Evolutionary conservation across 2,888 invertebrate species (phyloP).

Genomic region (Nephrotoma guestfalica): DNA sequence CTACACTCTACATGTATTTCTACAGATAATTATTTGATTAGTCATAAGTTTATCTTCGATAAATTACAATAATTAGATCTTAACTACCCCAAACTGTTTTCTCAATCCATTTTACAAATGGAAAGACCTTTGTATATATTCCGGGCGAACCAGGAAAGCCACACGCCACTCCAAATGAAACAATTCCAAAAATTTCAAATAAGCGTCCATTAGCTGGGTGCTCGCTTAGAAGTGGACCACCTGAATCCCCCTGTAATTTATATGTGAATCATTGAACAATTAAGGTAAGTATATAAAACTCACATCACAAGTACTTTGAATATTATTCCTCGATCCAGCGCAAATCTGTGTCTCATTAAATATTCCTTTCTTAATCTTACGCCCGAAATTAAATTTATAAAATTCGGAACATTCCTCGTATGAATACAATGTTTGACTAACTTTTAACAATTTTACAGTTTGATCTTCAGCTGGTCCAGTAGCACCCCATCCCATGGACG

Average conservation of each 20-base stretch:
- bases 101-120: too few species aligned
- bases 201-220: conserved; percentile 27
- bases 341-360: background rate
- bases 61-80: too few species aligned
- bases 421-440: background rate
- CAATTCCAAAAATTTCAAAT: conserved; percentile 36
- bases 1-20: too few species aligned
- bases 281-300: background rate
- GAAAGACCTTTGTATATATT: too few species aligned
- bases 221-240: conserved; percentile 42
- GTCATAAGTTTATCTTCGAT: too few species aligned
- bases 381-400: background rate
- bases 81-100: too few species aligned
- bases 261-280: too few species aligned
- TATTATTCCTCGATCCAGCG: background rate
- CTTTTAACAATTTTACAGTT: background rate
- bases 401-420: background rate
- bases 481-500: background rate
- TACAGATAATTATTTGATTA: too few species aligned
- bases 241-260: conserved; percentile 40
- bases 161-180: conserved; percentile 34
- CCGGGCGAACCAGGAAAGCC: conserved; percentile 16
- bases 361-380: background rate
- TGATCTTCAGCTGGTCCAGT: background rate
- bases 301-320: background rate